Evolutionary conservation across 1,140 invertebrate species (phyloP), one percentile per base, ranked within the genome.

Genomic region (Homarus americanus): DNA sequence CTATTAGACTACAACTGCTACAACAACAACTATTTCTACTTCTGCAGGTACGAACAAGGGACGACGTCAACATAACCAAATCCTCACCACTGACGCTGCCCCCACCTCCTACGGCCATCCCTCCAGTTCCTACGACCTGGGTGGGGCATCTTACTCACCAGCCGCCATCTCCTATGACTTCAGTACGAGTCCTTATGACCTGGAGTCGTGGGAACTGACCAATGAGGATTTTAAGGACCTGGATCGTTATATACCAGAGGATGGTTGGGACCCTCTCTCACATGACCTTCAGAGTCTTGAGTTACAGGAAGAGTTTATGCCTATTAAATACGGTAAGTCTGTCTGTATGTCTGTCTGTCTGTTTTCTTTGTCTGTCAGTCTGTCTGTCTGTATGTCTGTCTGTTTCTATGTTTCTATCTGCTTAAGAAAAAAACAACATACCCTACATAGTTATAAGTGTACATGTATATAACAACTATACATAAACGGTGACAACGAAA

Each of bases 241-340:
- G 20, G 82, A 63, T 20, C 53, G 38, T 0, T 83, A 83, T 36
- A 66, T 83, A 3, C 58, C 63, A 9, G 82, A 69, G 1, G 82
- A 69, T 1, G 15, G 32, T 3, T 41, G 53, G 53, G 58, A 69
- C 9, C 53, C 82, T 24, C 32, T 66, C 20, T 20, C 34, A 17
- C 32, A 69, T 1, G 24, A 69, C 82, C 58, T 83, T 32, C 53
- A 83, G 36, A 63, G 63, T 15, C 53, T 83, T 1, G 82, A 83
- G 1, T 36, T 83, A 2, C 82, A 66, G 34, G 82, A 83, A 17
- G 28, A 83, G 4, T 83, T 83, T n/a, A 41, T 83, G 82, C 82
- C 82, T 34, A 83, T 83, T 7, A 83, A 69, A 69, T 83, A 69
- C 24, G 80, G 82, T 83, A 20, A 83, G 82, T 34, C n/a, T n/a